Evolutionary conservation across 2,113 vertebrate genomes (phyloP).

Genomic region (Sinocyclocheilus maitianheensis): DNA sequence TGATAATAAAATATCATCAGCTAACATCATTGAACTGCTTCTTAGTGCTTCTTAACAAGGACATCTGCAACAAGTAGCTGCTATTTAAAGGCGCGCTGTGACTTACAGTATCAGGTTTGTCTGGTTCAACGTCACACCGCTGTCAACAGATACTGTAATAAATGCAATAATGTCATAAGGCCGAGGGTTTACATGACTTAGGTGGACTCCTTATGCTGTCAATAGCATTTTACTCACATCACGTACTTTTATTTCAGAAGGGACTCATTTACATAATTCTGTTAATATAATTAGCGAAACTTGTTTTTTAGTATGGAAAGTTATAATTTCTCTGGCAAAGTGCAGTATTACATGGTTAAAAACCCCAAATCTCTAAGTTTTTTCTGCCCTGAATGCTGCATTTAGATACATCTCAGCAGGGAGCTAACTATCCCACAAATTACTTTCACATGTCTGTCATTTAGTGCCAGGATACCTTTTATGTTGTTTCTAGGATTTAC

Average conservation of each 20-base stretch:
- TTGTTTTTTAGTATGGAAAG: neutral
- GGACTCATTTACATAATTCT: neutral
- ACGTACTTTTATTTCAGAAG: neutral
- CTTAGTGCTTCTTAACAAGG: neutral
- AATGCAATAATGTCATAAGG: neutral
- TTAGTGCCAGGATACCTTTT: conserved; percentile 43
- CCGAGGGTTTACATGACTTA: neutral
- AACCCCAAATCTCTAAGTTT: neutral
- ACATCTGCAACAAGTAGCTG: neutral
- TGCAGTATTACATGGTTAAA: neutral
- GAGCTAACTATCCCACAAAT: conserved; percentile 34
- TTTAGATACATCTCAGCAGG: conserved; percentile 14
- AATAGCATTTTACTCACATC: neutral
- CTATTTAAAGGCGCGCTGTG: conserved; percentile 7
- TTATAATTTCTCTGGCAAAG: neutral
- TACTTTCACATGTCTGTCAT: conserved; percentile 41
- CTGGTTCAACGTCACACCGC: neutral
- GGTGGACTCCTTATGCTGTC: neutral
- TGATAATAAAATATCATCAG: neutral
- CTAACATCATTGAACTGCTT: neutral
- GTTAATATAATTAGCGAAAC: neutral
- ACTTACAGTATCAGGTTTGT: conserved; percentile 9
- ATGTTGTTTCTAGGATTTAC: conserved; percentile 48
- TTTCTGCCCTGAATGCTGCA: neutral
- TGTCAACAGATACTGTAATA: conserved; percentile 17